Evolutionary conservation across 2,797 vertebrate genomes (phyloP), one percentile per base, ranked within the genome.

Genomic region (Sebastes umbrosus): DNA sequence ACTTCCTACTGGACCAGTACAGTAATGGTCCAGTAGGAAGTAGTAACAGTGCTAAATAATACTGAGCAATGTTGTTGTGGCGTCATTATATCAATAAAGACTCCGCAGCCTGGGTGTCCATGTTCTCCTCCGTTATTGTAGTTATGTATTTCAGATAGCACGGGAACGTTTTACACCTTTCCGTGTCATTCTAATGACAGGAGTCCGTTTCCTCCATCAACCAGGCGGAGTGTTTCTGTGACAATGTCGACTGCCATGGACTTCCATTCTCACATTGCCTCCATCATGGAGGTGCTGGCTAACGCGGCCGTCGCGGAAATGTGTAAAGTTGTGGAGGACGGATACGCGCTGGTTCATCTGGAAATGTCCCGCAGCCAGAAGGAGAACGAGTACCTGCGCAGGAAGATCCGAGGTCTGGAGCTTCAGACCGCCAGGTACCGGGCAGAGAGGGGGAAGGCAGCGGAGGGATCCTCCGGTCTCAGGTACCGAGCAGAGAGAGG

Each of bases 291-390:
- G 93, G 93, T 94, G 1, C 82, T 96, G 52, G 95, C 95, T 2
- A 96, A 96, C 76, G 94, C 95, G 16, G 95, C 95, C 31, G 94
- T 96, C 5, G 93, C 92, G 2, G 95, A 96, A 65, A 95, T 96
- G 36, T 95, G 95, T 46, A 95, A 95, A 80, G 93, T 95, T 27
- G 93, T 96, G 10, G 95, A 96, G 74, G 95, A 95, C 64, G 94
- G 94, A 5, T 95, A 93, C 65, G 86, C 93, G 2, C 87, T 93
- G 63, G 88, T 96, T 5, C 92, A 92, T 3, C 70, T 94, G 73
- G 94, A 95, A 43, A 90, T 96, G 93, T 90, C 92, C n/a, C 93
- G 93, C 32, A 90, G 90, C 57, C 93, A 93, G 78, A 91, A 93
- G 54, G 95, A 96, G 70, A 95, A 95, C 87, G 94, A 95, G 71